phyloP scores from a whole-genome alignment of 2,888 invertebrate species.

The Lepidocyrtoides sp. region DNA sequence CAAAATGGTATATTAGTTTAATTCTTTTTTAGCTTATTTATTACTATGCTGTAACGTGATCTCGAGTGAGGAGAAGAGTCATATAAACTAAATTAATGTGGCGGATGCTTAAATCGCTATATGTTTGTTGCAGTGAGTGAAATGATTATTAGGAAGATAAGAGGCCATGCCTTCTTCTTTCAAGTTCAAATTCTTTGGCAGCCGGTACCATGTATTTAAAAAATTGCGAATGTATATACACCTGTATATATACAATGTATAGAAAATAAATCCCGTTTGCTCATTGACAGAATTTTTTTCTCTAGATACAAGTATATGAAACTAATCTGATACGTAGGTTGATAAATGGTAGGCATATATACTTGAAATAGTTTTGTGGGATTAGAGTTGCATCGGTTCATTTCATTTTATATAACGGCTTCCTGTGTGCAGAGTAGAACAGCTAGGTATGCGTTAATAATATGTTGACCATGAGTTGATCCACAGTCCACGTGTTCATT shows the following conservation, averaged over 20 bases:
- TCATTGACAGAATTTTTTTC: too few species aligned
- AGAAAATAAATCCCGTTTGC: too few species aligned
- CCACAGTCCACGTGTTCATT: conserved; percentile 44
- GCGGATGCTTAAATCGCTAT: conserved; percentile 17
- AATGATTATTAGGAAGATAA: conserved; percentile 58
- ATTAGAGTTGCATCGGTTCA: too few species aligned
- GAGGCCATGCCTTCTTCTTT: conserved; percentile 57
- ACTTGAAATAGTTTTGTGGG: too few species aligned
- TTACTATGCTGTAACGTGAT: not conserved
- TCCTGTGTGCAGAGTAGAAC: not conserved
- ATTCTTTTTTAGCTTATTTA: conserved; percentile 6
- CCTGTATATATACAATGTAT: too few species aligned
- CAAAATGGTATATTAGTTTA: conserved; percentile 3
- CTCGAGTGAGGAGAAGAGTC: not conserved
- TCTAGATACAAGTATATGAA: too few species aligned
- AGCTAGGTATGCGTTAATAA: not conserved
- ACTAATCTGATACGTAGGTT: too few species aligned
- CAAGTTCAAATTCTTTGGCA: conserved; percentile 69
- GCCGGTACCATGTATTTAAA: conserved; percentile 13
- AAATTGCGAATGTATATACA: too few species aligned
- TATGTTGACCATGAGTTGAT: conserved; percentile 39
- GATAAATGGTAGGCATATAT: too few species aligned
- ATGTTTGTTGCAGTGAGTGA: conserved; percentile 22
- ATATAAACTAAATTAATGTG: conserved; percentile 37
- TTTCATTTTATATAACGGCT: too few species aligned